Evolutionary conservation across 2,113 vertebrate genomes (phyloP).

Genomic region (Caracal caracal): DNA sequence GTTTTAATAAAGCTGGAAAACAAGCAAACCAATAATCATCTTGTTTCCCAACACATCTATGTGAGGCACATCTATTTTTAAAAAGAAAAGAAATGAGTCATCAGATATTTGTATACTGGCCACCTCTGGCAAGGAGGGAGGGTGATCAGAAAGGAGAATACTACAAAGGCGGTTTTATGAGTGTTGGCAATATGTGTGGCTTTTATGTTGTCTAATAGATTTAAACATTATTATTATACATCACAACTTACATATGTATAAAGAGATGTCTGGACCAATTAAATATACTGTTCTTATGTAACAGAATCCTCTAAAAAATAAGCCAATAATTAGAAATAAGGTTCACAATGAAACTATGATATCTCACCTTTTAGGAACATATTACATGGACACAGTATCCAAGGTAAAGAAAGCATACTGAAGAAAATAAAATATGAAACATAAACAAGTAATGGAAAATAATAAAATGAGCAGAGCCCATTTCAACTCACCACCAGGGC

Average conservation of each 20-base stretch:
- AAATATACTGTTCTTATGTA: not conserved
- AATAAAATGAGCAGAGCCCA: not conserved
- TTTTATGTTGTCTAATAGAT: not conserved
- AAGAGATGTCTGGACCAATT: not conserved
- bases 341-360: not conserved
- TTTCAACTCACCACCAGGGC: constrained; percentile 93
- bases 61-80: not conserved
- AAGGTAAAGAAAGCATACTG: not conserved
- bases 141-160: not conserved
- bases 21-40: not conserved
- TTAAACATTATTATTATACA: not conserved
- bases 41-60: not conserved
- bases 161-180: not conserved
- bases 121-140: not conserved
- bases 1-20: not conserved
- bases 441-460: not conserved
- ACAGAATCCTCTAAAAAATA: not conserved
- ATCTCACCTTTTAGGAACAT: not conserved
- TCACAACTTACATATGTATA: not conserved
- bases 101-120: not conserved
- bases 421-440: not conserved
- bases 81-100: not conserved
- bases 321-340: not conserved
- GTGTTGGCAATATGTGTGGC: not conserved
- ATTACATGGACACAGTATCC: not conserved